These are phyloP conservation scores for Micromys minutus DNA, from an alignment of 2,113 vertebrate genomes.

Conservation along the genomic window DNA sequence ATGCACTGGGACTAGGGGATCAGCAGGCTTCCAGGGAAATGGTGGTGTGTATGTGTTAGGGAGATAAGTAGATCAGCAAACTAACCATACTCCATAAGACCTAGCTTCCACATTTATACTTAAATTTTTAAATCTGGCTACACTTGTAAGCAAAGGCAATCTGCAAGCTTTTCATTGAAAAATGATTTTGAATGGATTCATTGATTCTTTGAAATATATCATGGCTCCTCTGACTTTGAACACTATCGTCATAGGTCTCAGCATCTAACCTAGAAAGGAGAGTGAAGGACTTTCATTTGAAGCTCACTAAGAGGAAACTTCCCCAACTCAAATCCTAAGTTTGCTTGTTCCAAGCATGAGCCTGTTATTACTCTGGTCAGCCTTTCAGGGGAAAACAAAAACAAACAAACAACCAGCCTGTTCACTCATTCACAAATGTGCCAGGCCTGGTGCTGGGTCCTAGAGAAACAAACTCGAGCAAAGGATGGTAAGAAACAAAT, in stretches of 20 bases:
- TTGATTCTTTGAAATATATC: constrained; percentile 14
- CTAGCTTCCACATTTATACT: background rate
- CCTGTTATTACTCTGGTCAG: constrained; percentile 34
- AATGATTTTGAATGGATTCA: constrained; percentile 12
- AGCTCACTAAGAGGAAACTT: background rate
- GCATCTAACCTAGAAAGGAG: background rate
- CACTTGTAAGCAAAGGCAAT: background rate
- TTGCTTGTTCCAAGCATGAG: constrained; percentile 51
- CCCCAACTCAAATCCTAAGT: background rate
- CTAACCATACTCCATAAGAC: background rate
- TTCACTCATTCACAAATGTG: constrained; percentile 47
- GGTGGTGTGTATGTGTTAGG: background rate
- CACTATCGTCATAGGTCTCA: background rate
- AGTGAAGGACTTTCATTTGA: background rate
- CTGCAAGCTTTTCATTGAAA: constrained; percentile 13
- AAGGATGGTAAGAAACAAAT: constrained; percentile 67
- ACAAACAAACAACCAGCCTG: background rate
- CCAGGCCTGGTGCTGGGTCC: constrained; percentile 18
- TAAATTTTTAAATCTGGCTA: constrained; percentile 1
- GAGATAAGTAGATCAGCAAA: background rate
- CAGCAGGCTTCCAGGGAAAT: too few relatives aligned
- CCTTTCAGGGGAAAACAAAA: constrained; percentile 61
- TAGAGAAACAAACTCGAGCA: constrained; percentile 63
- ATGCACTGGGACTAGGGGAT: background rate
- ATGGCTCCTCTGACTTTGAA: background rate